phyloP scores from a whole-genome alignment of 2,888 invertebrate species.

The Sphaeridia pumilis region DNA sequence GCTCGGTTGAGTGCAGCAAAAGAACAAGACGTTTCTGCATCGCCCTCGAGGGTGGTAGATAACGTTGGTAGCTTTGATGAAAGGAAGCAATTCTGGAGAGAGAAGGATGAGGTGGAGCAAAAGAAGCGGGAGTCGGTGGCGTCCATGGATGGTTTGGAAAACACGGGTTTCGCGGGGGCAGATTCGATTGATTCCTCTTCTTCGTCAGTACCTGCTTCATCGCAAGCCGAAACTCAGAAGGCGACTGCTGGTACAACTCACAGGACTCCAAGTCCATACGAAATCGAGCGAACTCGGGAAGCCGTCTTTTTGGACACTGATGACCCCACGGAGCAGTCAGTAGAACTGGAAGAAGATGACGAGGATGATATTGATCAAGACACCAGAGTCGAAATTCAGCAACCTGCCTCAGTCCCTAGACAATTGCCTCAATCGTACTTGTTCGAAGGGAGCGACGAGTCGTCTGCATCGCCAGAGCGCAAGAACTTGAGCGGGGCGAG shows the following conservation, averaged over 20 bases:
- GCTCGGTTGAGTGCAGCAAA: background rate
- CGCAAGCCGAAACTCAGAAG: background rate
- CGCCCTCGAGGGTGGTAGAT: conserved; percentile 35
- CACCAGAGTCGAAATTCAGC: conserved; percentile 5
- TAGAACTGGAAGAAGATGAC: conserved; percentile 38
- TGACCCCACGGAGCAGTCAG: conserved; percentile 37
- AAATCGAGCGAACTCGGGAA: conserved; percentile 34
- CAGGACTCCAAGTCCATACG: conserved; percentile 34
- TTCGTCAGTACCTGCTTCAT: conserved; percentile 14
- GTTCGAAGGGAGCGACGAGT: conserved; percentile 13
- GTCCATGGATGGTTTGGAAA: conserved; percentile 39
- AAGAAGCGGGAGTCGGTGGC: conserved; percentile 31
- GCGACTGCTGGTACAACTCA: conserved; percentile 5
- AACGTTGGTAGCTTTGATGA: conserved; percentile 33
- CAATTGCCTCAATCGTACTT: conserved; percentile 1
- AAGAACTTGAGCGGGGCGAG: conserved; percentile 20
- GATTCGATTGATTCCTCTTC: conserved; percentile 42
- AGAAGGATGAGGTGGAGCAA: conserved; percentile 32
- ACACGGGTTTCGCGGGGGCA: conserved; percentile 40
- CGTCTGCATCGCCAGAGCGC: conserved; percentile 19
- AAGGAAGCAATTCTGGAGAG: conserved; percentile 33
- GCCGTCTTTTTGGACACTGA: conserved; percentile 35
- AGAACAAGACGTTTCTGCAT: conserved; percentile 27
- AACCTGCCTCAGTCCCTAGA: conserved; percentile 1
- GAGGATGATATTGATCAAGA: conserved; percentile 38